These are phyloP conservation scores for Sorex fumeus DNA, from an alignment of 2,113 vertebrate genomes.

Conservation along the genomic window DNA sequence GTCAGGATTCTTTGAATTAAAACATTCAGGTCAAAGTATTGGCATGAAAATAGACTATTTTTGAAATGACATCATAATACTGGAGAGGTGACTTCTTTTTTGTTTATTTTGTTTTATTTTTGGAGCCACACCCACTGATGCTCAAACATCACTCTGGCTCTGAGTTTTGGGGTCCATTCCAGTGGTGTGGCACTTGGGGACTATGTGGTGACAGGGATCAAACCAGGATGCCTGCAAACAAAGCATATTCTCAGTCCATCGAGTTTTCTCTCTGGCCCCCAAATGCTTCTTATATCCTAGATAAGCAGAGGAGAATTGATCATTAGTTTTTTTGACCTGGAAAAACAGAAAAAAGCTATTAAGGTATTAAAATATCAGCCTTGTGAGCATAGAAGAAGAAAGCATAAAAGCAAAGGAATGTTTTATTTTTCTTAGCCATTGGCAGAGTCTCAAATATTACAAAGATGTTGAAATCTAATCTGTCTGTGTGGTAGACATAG, in stretches of 20 bases:
- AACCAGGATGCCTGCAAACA: no score
- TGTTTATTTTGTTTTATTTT: no score
- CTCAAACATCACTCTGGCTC: no score
- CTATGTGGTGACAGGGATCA: no score
- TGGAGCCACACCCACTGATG: no score
- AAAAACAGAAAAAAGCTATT: constrained; percentile 14
- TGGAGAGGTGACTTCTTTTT: no score
- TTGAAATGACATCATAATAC: background rate
- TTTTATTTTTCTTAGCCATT: constrained; percentile 19
- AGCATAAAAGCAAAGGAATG: background rate
- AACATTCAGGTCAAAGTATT: constrained; percentile 53
- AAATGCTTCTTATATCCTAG: constrained; percentile 49
- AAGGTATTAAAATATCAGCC: background rate
- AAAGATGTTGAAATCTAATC: constrained; percentile 66
- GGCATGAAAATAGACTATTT: constrained; percentile 39
- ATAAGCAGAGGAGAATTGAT: constrained; percentile 15
- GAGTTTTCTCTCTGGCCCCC: background rate
- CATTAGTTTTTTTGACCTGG: constrained; percentile 1
- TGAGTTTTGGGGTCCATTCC: no score
- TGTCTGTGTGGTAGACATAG: constrained; percentile 10
- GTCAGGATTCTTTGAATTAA: constrained; percentile 42
- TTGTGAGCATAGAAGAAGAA: background rate
- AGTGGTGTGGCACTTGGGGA: no score
- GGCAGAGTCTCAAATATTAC: constrained; percentile 21
- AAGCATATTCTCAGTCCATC: no score